These are phyloP conservation scores for Lepidocyrtoides sp. DNA, from an alignment of 2,888 invertebrate species.

Conservation along the genomic window DNA sequence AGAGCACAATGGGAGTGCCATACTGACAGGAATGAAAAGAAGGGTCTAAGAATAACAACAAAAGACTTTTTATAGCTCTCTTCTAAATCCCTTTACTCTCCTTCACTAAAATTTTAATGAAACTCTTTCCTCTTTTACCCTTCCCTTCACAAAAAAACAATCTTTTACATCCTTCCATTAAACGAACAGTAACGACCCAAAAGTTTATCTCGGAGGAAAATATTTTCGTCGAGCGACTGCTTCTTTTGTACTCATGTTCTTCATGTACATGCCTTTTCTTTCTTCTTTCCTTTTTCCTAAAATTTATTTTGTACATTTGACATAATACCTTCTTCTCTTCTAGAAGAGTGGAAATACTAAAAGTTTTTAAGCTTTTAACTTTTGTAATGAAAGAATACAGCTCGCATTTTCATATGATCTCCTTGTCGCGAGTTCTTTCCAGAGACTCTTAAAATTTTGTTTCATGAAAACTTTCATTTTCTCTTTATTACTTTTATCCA, in stretches of 20 bases:
- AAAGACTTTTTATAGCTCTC: constrained; percentile 67
- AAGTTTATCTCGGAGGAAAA: constrained; percentile 60
- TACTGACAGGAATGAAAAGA: constrained; percentile 20
- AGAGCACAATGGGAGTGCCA: not conserved
- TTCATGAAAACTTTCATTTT: constrained; percentile 52
- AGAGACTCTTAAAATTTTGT: constrained; percentile 54
- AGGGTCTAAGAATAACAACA: constrained; percentile 57
- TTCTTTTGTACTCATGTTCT: constrained; percentile 40
- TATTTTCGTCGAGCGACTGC: constrained; percentile 61
- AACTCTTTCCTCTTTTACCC: constrained; percentile 57
- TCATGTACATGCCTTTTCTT: not conserved
- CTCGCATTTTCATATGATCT: not conserved
- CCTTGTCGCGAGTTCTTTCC: constrained; percentile 11
- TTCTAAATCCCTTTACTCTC: constrained; percentile 62
- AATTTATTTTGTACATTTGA: constrained; percentile 35
- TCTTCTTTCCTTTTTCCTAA: constrained; percentile 53
- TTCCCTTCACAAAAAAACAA: constrained; percentile 28
- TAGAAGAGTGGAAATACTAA: constrained; percentile 14
- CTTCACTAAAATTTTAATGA: constrained; percentile 66
- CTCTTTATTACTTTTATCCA: constrained; percentile 54
- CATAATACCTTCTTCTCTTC: constrained; percentile 4
- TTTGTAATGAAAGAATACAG: constrained; percentile 64
- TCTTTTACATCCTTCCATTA: constrained; percentile 54
- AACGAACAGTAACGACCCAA: constrained; percentile 53
- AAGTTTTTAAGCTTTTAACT: constrained; percentile 61